phyloP scores from a whole-genome alignment of 2,113 vertebrate genomes.

The Periophthalmus modestus region DNA sequence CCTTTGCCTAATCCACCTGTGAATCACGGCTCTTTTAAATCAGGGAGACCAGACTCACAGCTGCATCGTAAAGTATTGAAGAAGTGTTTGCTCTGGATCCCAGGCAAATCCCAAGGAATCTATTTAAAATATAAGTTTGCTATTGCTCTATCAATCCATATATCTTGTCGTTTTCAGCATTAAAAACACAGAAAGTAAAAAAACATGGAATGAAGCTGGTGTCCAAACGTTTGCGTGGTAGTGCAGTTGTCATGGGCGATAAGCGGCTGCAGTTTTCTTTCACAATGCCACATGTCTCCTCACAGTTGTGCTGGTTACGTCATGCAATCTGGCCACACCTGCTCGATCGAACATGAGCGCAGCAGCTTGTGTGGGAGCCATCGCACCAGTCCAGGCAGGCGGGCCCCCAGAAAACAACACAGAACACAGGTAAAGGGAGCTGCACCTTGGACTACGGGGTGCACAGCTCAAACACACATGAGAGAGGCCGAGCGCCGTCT shows the following conservation, averaged over 20 bases:
- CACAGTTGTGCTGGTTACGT: conserved; percentile 20
- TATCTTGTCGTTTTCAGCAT: too few species aligned
- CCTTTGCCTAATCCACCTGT: too few species aligned
- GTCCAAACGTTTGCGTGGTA: too few species aligned
- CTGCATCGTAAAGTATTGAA: too few species aligned
- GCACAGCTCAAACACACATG: conserved; percentile 12
- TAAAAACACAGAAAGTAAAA: too few species aligned
- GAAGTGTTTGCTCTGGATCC: too few species aligned
- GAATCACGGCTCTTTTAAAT: too few species aligned
- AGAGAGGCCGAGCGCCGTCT: neutral
- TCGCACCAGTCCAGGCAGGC: conserved; percentile 58
- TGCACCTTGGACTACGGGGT: conserved; percentile 14
- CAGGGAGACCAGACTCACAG: too few species aligned
- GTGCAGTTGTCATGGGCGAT: conserved; percentile 10
- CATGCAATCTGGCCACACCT: conserved; percentile 72
- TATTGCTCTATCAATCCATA: too few species aligned
- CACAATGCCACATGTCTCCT: conserved; percentile 41
- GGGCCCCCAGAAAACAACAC: conserved; percentile 65
- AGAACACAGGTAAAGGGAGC: conserved; percentile 63
- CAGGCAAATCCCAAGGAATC: too few species aligned
- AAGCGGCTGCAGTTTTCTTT: conserved; percentile 27
- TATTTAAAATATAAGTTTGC: too few species aligned
- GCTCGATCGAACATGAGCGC: conserved; percentile 49
- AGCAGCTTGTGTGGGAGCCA: conserved; percentile 54
- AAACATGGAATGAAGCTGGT: too few species aligned